phyloP scores from a whole-genome alignment of 2,797 vertebrate species.

The Mormyrus proboscirostris region DNA sequence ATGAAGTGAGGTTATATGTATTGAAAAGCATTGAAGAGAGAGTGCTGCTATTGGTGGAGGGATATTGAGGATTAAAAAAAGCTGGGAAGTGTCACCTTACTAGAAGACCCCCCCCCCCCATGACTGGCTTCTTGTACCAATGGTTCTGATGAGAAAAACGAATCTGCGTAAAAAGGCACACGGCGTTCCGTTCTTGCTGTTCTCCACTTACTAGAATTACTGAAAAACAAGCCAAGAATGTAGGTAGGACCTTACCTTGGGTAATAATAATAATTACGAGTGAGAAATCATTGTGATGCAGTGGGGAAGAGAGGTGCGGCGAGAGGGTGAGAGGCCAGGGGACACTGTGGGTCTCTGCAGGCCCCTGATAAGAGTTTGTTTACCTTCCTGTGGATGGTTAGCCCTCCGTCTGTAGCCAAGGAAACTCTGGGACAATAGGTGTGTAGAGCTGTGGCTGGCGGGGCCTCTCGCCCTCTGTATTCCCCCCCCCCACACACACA shows the following conservation, averaged over 20 bases:
- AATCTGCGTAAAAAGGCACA: constrained; percentile 27
- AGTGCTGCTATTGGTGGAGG: background rate
- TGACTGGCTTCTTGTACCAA: background rate
- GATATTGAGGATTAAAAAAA: background rate
- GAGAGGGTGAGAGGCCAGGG: constrained; percentile 63
- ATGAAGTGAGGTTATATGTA: background rate
- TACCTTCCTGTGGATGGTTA: constrained; percentile 87
- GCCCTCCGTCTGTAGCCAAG: constrained; percentile 63
- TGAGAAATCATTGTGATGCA: constrained; percentile 24
- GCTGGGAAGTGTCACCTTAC: background rate
- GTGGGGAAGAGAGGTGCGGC: constrained; percentile 36
- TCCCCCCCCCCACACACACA: background rate
- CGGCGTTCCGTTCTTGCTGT: background rate
- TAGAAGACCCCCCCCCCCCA: background rate
- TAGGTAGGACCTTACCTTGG: background rate
- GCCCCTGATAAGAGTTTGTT: constrained; percentile 83
- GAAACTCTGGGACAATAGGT: constrained; percentile 78
- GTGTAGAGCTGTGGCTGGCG: constrained; percentile 42
- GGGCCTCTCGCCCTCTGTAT: constrained; percentile 22
- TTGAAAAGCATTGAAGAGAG: background rate
- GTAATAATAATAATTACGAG: constrained; percentile 9
- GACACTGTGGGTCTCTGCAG: constrained; percentile 72
- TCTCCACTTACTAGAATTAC: background rate
- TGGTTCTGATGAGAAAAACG: constrained; percentile 53
- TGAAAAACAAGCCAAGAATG: background rate